Evolutionary conservation across 1,140 invertebrate species (phyloP).

Genomic region (Parapsyche elsis): DNA sequence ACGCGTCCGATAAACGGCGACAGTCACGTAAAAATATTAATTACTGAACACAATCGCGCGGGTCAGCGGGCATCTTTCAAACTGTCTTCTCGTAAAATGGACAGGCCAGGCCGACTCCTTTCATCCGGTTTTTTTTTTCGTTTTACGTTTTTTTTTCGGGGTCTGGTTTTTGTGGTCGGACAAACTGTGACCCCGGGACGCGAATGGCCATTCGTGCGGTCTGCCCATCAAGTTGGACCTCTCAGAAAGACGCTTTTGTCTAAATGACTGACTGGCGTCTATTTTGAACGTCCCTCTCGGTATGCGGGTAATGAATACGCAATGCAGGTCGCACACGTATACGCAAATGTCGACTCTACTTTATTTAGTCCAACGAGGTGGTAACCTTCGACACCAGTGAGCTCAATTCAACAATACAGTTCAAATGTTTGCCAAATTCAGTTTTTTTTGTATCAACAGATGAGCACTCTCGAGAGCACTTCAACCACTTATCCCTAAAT

Average conservation of each 20-base stretch:
- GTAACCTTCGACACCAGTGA: no score
- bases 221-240: conserved; percentile 15
- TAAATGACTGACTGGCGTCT: neutral
- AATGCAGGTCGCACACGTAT: no score
- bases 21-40: conserved; percentile 23
- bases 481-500: no score
- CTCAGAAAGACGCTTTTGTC: neutral
- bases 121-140: conserved; percentile 16
- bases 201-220: conserved; percentile 16
- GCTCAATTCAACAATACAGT: no score
- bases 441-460: no score
- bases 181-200: conserved; percentile 17
- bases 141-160: neutral
- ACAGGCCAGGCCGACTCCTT: conserved; percentile 2
- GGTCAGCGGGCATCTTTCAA: conserved; percentile 27
- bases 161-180: neutral
- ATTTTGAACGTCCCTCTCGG: neutral
- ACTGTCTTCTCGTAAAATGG: conserved; percentile 14
- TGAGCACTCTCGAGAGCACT: neutral
- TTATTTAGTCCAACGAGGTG: no score
- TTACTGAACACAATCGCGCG: conserved; percentile 13
- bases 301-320: conserved; percentile 7
- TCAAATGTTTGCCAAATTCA: no score
- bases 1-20: conserved; percentile 8
- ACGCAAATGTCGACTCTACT: no score